phyloP scores from a whole-genome alignment of 2,888 invertebrate genomes.

The Folsomia manolachei region DNA sequence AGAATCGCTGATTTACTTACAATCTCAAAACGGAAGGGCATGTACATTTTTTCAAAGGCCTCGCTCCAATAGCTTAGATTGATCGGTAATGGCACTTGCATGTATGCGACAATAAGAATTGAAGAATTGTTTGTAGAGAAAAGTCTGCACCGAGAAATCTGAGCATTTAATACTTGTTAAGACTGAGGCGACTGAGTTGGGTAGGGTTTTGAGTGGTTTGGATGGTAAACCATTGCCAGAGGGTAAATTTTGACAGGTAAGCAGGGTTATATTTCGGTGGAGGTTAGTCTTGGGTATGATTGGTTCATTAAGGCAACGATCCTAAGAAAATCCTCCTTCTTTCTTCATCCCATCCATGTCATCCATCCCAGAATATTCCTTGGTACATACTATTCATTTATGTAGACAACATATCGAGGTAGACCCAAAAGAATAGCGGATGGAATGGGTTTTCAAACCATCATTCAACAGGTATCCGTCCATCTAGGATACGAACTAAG shows the following conservation, averaged over 20 bases:
- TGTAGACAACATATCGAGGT: not conserved
- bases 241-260: slow-evolving; percentile 50
- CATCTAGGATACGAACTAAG: not conserved
- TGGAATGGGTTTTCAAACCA: not conserved
- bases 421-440: not conserved
- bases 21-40: too few relatives aligned
- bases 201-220: slow-evolving; percentile 47
- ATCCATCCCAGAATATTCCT: not conserved
- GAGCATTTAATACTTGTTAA: slow-evolving; percentile 25
- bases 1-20: too few relatives aligned
- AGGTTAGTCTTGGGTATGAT: slow-evolving; percentile 47
- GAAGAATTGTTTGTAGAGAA: not conserved
- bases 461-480: not conserved
- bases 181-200: slow-evolving; percentile 36
- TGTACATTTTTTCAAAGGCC: too few relatives aligned
- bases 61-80: too few relatives aligned
- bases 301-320: slow-evolving; percentile 45
- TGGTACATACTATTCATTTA: too few relatives aligned
- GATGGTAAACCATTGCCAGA: slow-evolving; percentile 49
- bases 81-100: too few relatives aligned
- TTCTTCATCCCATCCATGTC: slow-evolving; percentile 10
- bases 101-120: not conserved
- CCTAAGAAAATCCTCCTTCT: slow-evolving; percentile 48
- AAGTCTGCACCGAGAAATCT: not conserved
- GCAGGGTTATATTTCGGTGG: slow-evolving; percentile 36